Percentiles rank a stretch among this genome's conserved stretches.
These are phyloP conservation scores for Planiliza haematocheilus DNA, from an alignment of 2,113 vertebrate genomes.

Conservation along the genomic window DNA sequence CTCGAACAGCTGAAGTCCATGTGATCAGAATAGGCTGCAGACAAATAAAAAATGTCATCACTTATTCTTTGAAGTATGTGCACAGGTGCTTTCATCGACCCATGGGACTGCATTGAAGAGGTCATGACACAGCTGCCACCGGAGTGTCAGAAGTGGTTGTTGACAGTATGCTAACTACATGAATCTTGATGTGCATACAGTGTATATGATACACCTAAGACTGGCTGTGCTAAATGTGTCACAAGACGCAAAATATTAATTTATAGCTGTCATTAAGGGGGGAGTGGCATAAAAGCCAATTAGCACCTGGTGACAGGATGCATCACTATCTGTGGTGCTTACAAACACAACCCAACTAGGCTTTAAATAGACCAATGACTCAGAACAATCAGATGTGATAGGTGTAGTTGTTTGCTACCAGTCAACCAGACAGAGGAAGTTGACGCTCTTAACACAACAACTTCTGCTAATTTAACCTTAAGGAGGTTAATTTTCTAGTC, in stretches of 20 bases:
- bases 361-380: constrained; percentile 33
- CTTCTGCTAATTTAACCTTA: too few relatives aligned
- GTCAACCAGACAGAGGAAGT: too few relatives aligned
- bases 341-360: constrained; percentile 5
- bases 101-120: not conserved
- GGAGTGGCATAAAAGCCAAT: not conserved
- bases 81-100: not conserved
- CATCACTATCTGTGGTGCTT: not conserved
- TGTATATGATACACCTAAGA: constrained; percentile 15
- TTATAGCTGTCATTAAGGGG: constrained; percentile 8
- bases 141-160: constrained; percentile 3
- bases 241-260: constrained; percentile 22
- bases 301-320: constrained; percentile 2
- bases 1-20: constrained; percentile 6
- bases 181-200: not conserved
- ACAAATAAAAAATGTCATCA: constrained; percentile 19
- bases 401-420: constrained; percentile 14
- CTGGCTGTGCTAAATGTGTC: not conserved
- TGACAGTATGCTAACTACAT: constrained; percentile 30
- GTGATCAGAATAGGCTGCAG: not conserved
- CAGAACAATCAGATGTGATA: constrained; percentile 1
- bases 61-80: constrained; percentile 10
- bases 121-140: constrained; percentile 21
- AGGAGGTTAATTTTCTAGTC: too few relatives aligned
- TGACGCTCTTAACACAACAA: too few relatives aligned